These are phyloP conservation scores for Cuniculus paca DNA, from an alignment of 2,797 vertebrate genomes.

Conservation along the genomic window DNA sequence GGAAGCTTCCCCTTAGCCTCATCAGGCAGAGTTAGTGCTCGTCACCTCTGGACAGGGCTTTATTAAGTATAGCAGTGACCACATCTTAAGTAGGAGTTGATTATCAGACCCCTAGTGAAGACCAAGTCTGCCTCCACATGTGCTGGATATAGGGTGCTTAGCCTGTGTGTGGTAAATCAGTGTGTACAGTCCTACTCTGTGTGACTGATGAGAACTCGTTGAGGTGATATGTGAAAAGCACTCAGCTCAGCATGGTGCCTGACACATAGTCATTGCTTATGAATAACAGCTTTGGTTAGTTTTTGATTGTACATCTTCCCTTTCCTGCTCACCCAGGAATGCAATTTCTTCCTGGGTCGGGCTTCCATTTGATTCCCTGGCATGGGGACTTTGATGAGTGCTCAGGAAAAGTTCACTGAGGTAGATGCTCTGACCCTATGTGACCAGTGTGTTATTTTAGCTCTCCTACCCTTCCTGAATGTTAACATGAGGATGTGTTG, in stretches of 20 bases:
- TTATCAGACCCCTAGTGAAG: not conserved
- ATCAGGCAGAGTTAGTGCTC: not conserved
- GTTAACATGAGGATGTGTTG: not conserved
- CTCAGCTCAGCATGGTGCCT: not conserved
- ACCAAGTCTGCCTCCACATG: not conserved
- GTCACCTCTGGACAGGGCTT: not conserved
- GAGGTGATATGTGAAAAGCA: not conserved
- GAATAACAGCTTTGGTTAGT: not conserved
- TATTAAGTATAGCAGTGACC: not conserved
- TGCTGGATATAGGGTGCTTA: fast-evolving
- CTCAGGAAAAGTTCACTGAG: not conserved
- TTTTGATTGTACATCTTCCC: not conserved
- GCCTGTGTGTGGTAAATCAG: fast-evolving
- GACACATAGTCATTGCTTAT: not conserved
- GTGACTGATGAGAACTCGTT: not conserved
- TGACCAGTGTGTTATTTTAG: not conserved
- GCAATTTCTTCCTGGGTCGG: not conserved
- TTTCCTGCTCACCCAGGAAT: not conserved
- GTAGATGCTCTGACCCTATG: fast-evolving
- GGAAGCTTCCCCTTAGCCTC: not conserved
- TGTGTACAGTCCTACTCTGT: no score
- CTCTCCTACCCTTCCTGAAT: not conserved
- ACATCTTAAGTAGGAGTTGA: not conserved
- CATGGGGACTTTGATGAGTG: not conserved
- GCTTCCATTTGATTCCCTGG: not conserved